Percentiles rank a stretch among this genome's conserved stretches.
These are phyloP conservation scores for Leptobrachium ailaonicum DNA, from an alignment of 2,113 vertebrate species.

Conservation along the genomic window DNA sequence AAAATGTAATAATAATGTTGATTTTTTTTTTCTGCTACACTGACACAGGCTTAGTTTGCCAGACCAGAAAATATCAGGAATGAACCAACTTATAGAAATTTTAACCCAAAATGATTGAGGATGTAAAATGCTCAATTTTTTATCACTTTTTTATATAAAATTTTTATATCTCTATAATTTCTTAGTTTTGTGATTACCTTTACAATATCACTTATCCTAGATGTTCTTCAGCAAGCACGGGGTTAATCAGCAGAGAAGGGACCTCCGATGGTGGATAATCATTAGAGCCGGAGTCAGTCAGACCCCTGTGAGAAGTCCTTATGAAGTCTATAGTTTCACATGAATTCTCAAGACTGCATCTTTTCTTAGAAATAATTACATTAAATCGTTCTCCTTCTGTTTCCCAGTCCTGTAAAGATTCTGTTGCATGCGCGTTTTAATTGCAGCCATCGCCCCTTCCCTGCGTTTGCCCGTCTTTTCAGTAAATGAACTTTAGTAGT, in stretches of 20 bases:
- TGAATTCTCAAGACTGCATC: slow-evolving; percentile 34
- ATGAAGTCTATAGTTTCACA: slow-evolving; percentile 31
- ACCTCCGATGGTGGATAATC: neutral
- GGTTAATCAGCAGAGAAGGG: neutral
- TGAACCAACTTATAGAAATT: too few species aligned
- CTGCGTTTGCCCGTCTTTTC: slow-evolving; percentile 26
- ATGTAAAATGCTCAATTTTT: too few species aligned
- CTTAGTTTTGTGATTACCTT: too few species aligned
- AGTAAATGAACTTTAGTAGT: slow-evolving; percentile 7
- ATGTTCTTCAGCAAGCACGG: neutral
- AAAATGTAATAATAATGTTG: too few species aligned
- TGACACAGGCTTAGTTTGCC: too few species aligned
- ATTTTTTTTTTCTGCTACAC: too few species aligned
- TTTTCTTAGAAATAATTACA: slow-evolving; percentile 34
- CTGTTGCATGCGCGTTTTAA: slow-evolving; percentile 20
- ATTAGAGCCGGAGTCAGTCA: neutral
- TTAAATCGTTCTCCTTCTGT: slow-evolving; percentile 41
- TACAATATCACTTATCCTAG: neutral
- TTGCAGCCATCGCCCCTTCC: slow-evolving; percentile 10
- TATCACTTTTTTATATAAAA: too few species aligned
- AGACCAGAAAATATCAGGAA: too few species aligned
- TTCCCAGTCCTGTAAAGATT: slow-evolving; percentile 5
- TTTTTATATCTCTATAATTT: too few species aligned
- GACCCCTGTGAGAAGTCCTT: slow-evolving; percentile 19
- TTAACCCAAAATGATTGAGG: too few species aligned